phyloP scores from a whole-genome alignment of 2,113 vertebrate species.

The Ptilonorhynchus violaceus region DNA sequence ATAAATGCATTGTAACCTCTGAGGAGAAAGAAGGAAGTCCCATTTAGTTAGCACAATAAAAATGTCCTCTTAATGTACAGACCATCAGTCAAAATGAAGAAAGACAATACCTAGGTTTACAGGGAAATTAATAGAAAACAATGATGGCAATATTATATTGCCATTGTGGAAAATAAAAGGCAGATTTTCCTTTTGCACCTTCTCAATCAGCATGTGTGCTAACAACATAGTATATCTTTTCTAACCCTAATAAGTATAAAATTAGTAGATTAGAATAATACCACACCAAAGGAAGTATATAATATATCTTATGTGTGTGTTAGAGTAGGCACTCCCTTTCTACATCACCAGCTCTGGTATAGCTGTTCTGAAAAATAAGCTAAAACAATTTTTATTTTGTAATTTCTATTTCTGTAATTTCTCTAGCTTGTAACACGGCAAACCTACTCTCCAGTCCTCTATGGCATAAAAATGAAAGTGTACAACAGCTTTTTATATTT shows the following conservation, averaged over 20 bases:
- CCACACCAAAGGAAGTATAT: background rate
- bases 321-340: background rate
- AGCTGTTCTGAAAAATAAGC: background rate
- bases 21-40: background rate
- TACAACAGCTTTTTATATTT: background rate
- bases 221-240: background rate
- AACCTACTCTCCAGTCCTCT: background rate
- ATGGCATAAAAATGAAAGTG: background rate
- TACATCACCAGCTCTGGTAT: background rate
- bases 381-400: background rate
- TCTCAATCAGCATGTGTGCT: background rate
- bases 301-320: background rate
- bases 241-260: background rate
- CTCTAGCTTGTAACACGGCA: background rate
- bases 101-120: background rate
- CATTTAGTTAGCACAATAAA: background rate
- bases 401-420: background rate
- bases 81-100: background rate
- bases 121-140: background rate
- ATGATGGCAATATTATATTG: background rate
- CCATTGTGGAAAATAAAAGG: background rate
- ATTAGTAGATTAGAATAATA: background rate
- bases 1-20: background rate
- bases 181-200: background rate
- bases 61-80: background rate